These are phyloP conservation scores for Phasianus colchicus DNA, from an alignment of 2,113 vertebrate genomes.

Conservation along the genomic window DNA sequence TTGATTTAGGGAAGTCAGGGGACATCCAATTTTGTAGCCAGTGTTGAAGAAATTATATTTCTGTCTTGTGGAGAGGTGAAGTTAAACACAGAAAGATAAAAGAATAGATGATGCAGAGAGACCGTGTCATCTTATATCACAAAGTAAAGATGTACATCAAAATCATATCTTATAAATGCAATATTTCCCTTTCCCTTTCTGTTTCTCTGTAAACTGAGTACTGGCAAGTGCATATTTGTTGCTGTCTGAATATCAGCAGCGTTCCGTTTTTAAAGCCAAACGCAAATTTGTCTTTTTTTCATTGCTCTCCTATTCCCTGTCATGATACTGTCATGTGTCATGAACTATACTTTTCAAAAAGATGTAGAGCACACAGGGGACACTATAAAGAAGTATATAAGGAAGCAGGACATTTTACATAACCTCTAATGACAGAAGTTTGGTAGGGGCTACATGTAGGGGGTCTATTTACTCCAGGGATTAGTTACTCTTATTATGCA, in stretches of 20 bases:
- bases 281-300: neutral
- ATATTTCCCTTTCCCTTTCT: neutral
- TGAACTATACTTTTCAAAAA: neutral
- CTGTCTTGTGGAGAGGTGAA: neutral
- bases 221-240: neutral
- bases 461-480: slow-evolving; percentile 41
- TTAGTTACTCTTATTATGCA: slow-evolving; percentile 56
- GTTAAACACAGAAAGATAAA: neutral
- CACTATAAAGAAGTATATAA: neutral
- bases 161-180: neutral
- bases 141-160: slow-evolving; percentile 19
- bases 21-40: slow-evolving; percentile 3
- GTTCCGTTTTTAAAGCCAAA: neutral
- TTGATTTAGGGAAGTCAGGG: slow-evolving; percentile 28
- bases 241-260: neutral
- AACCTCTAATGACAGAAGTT: slow-evolving; percentile 49
- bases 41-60: neutral
- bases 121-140: neutral
- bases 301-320: neutral
- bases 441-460: neutral
- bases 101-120: neutral
- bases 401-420: slow-evolving; percentile 3
- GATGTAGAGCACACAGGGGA: neutral
- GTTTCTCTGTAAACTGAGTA: neutral
- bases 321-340: neutral